Percentiles rank a stretch among this genome's conserved stretches.
Evolutionary conservation across 2,113 vertebrate genomes (phyloP).

Genomic region (Dinomys branickii): DNA sequence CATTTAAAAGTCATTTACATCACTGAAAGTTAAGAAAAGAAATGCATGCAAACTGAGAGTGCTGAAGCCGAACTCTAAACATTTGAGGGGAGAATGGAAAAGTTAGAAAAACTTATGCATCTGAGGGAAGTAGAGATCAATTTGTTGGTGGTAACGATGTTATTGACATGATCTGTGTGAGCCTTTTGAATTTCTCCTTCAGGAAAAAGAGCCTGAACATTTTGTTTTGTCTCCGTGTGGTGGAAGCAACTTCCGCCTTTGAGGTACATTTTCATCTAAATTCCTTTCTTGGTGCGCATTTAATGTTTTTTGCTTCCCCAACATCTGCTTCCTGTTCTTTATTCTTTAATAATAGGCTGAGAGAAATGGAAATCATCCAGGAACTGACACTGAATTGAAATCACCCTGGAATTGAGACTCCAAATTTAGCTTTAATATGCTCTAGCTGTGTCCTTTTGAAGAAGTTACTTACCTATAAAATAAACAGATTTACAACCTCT

Average conservation of each 20-base stretch:
- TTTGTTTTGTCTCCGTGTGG: slow-evolving; percentile 42
- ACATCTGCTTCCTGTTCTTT: slow-evolving; percentile 54
- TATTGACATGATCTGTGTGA: neutral
- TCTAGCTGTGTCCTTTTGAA: neutral
- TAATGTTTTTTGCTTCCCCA: slow-evolving; percentile 62
- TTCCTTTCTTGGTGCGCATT: slow-evolving; percentile 49
- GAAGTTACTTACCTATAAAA: slow-evolving; percentile 45
- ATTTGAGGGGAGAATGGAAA: neutral
- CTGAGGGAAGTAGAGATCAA: neutral
- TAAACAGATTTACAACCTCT: neutral
- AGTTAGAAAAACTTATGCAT: neutral
- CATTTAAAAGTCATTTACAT: neutral
- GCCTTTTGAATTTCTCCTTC: neutral
- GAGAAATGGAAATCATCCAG: slow-evolving; percentile 41
- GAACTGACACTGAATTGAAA: slow-evolving; percentile 43
- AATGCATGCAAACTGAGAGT: neutral
- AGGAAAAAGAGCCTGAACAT: slow-evolving; percentile 10
- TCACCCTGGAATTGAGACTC: slow-evolving; percentile 42
- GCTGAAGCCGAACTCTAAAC: neutral
- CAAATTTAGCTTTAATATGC: slow-evolving; percentile 9
- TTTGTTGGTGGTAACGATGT: neutral
- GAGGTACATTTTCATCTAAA: slow-evolving; percentile 55
- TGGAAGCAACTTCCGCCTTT: neutral
- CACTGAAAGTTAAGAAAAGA: neutral
- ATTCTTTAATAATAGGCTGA: slow-evolving; percentile 57